phyloP scores from a whole-genome alignment of 2,888 invertebrate genomes.

The Panzeria rudis region DNA sequence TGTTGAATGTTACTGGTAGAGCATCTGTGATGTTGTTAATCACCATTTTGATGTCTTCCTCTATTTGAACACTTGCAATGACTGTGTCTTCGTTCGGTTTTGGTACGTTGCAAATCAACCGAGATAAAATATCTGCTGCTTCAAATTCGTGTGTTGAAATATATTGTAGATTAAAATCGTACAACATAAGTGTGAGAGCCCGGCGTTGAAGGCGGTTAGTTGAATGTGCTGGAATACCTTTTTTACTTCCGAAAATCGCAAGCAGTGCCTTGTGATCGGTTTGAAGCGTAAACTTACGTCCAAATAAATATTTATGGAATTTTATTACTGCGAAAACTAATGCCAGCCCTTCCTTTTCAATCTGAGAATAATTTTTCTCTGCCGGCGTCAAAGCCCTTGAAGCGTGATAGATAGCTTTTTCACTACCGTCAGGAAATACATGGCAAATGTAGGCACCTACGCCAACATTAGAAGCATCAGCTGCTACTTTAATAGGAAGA shows the following conservation, averaged over 20 bases:
- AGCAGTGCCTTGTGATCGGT: constrained; percentile 37
- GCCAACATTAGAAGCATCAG: constrained; percentile 46
- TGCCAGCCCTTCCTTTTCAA: constrained; percentile 51
- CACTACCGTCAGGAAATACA: constrained; percentile 70
- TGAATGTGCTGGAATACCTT: constrained; percentile 70
- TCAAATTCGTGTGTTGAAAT: constrained; percentile 33
- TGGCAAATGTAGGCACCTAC: constrained; percentile 69
- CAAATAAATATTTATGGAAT: constrained; percentile 57
- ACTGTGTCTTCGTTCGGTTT: constrained; percentile 37
- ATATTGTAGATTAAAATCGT: constrained; percentile 39
- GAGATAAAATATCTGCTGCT: constrained; percentile 44
- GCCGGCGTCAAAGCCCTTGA: constrained; percentile 29
- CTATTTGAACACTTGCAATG: constrained; percentile 11
- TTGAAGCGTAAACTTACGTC: constrained; percentile 26
- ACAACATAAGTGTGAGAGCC: constrained; percentile 22
- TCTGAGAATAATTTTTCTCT: constrained; percentile 74
- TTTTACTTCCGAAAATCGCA: constrained; percentile 72
- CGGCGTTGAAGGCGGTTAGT: constrained; percentile 35
- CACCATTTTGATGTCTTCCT: constrained; percentile 21
- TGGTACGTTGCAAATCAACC: background rate
- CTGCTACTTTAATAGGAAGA: constrained; percentile 50
- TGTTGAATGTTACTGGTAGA: constrained; percentile 41
- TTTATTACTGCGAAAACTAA: constrained; percentile 41
- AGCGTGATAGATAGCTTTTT: constrained; percentile 45
- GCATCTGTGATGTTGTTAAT: constrained; percentile 2